phyloP scores from a whole-genome alignment of 2,113 vertebrate species.

The Lipotes vexillifer region DNA sequence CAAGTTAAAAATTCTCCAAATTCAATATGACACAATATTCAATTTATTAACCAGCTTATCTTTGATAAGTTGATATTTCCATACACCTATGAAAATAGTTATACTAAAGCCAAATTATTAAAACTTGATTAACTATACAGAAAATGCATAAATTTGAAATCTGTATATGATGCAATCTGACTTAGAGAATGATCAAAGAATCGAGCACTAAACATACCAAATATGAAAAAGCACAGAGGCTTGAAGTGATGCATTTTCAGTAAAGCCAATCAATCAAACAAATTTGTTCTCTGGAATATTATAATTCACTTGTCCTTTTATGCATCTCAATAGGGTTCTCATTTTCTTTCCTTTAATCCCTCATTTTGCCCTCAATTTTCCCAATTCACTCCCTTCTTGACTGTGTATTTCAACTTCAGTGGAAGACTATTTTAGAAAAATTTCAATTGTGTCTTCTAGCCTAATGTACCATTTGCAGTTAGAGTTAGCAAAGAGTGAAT shows the following conservation, averaged over 20 bases:
- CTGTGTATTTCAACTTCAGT: background rate
- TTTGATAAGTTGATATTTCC: constrained; percentile 32
- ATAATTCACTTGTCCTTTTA: background rate
- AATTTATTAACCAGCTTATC: constrained; percentile 26
- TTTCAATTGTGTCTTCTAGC: background rate
- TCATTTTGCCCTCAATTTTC: background rate
- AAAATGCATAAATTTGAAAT: constrained; percentile 31
- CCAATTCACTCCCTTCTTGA: background rate
- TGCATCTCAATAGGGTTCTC: background rate
- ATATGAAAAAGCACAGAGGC: background rate
- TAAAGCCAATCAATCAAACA: background rate
- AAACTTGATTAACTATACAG: constrained; percentile 21
- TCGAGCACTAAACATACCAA: background rate
- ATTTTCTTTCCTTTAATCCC: background rate
- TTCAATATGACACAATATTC: background rate
- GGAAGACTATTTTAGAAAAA: background rate
- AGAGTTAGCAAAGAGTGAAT: background rate
- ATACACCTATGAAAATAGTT: constrained; percentile 52
- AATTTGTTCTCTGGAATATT: background rate
- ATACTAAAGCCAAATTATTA: constrained; percentile 30
- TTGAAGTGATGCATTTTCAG: background rate
- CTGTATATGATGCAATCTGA: background rate
- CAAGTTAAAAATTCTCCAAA: background rate
- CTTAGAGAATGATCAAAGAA: background rate
- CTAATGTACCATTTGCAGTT: background rate